phyloP scores from a whole-genome alignment of 1,140 invertebrate genomes.

The Drosophila kurseongensis region DNA sequence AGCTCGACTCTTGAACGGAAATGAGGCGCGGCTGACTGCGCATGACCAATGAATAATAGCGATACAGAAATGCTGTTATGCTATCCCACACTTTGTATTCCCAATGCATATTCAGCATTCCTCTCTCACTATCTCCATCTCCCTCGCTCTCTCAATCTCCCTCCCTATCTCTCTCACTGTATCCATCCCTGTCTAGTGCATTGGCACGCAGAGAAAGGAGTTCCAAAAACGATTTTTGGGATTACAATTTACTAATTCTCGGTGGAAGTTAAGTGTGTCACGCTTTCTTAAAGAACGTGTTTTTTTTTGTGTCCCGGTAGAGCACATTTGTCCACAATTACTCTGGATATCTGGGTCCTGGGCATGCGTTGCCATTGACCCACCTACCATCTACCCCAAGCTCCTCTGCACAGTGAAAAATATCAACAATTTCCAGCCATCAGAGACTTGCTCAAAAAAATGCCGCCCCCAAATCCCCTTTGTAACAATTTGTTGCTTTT shows the following conservation, averaged over 20 bases:
- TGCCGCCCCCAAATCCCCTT: no score
- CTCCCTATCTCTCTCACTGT: background rate
- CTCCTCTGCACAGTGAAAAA: conserved; percentile 19
- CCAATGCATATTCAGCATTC: conserved; percentile 24
- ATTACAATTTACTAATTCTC: background rate
- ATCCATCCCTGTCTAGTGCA: background rate
- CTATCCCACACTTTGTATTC: conserved; percentile 28
- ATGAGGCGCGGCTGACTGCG: conserved; percentile 60
- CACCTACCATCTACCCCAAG: conserved; percentile 28
- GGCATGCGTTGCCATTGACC: conserved; percentile 36
- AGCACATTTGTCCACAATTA: conserved; percentile 29
- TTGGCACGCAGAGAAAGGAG: conserved; percentile 13
- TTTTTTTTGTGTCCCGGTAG: conserved; percentile 2
- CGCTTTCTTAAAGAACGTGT: conserved; percentile 11
- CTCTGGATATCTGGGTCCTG: conserved; percentile 11
- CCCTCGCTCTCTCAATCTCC: no score
- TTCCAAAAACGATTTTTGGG: conserved; percentile 3
- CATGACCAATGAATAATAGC: conserved; percentile 68
- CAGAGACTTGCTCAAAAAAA: no score
- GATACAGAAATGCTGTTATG: conserved; percentile 63
- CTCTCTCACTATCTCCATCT: background rate
- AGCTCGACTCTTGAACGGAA: conserved; percentile 14
- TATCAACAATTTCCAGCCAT: background rate
- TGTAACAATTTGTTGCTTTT: no score
- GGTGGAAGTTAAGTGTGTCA: conserved; percentile 9